phyloP scores from a whole-genome alignment of 2,888 invertebrate species.

The Nudaria mundana region DNA sequence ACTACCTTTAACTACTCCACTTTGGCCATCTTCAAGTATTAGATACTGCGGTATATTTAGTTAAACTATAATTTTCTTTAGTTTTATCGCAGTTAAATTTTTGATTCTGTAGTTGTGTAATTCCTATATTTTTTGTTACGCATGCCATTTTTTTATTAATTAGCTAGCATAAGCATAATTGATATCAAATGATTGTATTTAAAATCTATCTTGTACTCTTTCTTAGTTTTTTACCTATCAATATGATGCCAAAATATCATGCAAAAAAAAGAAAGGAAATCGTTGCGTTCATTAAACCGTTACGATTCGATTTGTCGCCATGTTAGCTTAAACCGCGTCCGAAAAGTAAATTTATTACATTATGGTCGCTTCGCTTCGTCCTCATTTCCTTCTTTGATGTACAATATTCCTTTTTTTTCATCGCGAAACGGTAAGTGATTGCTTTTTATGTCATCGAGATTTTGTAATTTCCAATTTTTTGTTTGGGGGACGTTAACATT shows the following conservation, averaged over 20 bases:
- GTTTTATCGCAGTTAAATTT: too few relatives aligned
- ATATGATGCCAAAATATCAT: background rate
- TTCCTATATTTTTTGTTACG: too few relatives aligned
- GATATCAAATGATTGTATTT: too few relatives aligned
- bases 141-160: too few relatives aligned
- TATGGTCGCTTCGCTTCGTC: slow-evolving; percentile 55
- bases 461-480: slow-evolving; percentile 34
- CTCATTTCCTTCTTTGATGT: slow-evolving; percentile 56
- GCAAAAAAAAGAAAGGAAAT: slow-evolving; percentile 52
- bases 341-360: slow-evolving; percentile 64
- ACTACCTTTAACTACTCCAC: too few relatives aligned
- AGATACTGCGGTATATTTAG: too few relatives aligned
- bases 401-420: slow-evolving; percentile 46
- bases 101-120: too few relatives aligned
- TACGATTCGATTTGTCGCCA: slow-evolving; percentile 69
- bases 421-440: slow-evolving; percentile 43
- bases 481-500: slow-evolving; percentile 28
- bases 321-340: slow-evolving; percentile 46
- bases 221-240: background rate
- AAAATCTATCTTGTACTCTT: too few relatives aligned
- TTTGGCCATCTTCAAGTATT: too few relatives aligned
- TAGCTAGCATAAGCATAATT: too few relatives aligned
- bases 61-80: too few relatives aligned
- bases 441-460: slow-evolving; percentile 52
- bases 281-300: slow-evolving; percentile 47